Base-by-base conservation (phyloP, 2,113 vertebrate species). In the Halcyon malimbica region DNA sequence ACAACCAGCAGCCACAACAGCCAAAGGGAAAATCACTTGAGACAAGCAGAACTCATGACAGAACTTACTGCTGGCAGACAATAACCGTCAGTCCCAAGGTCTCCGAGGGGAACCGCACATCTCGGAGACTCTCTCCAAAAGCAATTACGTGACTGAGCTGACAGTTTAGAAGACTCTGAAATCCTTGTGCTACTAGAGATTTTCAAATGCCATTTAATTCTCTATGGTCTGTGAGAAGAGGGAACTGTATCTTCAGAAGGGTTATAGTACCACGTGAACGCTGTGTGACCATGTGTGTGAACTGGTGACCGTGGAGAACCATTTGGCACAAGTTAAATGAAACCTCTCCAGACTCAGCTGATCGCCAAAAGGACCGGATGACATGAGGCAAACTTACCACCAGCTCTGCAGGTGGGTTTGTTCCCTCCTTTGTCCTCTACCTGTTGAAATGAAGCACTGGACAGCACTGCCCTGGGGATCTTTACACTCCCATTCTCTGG, bases 31-130 rank as follows among this genome's bases (percentile, higher is more conserved):
- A 92, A 93, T 87, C 51, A 41, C 88, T 44, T 44, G 2, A 70
- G 94, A 89, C 88, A 93, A 28, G 93, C 85, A 93, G 91, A 94
- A 87, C 78, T 82, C 75, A 92, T 75, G 88, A 26, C 13, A 85
- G 90, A 62, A 21, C 31, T 41, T 82, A 26, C 17, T 8, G 4
- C 78, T 3, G 59, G 93, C 94, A 91, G 81, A 60, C 4, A 2
- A 6, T 37, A 15, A 4, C 4, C 0, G 14, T 5, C 78, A 29
- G 54, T 33, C 53, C 80, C 74, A 25, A 33, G 83, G 50, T 35
- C 81, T 65, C 85, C 0, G 5, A 69, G 84, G 39, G 76, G 74
- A 70, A 12, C n/a, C 65, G 31, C 78, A 10, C 39, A 29, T 24
- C 81, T 46, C 37, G 19, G 11, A 5, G 4, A 2, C 13, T 26